These are phyloP conservation scores for Acanthurus lineatus DNA, from an alignment of 2,797 vertebrate species.

Conservation along the genomic window DNA sequence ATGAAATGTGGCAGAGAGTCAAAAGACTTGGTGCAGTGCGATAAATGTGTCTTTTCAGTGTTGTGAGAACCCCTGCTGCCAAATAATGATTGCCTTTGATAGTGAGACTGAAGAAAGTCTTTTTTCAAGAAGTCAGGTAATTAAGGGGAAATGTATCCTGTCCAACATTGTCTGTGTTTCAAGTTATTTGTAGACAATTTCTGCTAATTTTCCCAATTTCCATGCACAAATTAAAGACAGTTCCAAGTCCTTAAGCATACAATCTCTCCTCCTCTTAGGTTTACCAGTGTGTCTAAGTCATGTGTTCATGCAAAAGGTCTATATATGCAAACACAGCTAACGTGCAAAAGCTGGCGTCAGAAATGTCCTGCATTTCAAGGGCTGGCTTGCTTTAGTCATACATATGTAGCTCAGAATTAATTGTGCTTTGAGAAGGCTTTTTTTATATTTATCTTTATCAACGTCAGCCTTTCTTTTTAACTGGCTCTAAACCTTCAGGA, in stretches of 20 bases:
- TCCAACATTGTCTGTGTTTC: conserved; percentile 21
- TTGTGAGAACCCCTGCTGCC: conserved; percentile 55
- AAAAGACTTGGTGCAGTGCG: conserved; percentile 58
- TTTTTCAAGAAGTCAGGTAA: conserved; percentile 57
- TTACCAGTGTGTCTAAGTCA: not conserved
- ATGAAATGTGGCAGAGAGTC: conserved; percentile 60
- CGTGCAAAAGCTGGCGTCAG: conserved; percentile 1
- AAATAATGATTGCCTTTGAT: conserved; percentile 66
- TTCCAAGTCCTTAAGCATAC: conserved; percentile 1
- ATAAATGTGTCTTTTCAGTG: conserved; percentile 48
- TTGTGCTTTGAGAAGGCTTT: conserved; percentile 16
- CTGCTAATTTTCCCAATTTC: conserved; percentile 29
- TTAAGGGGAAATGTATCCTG: conserved; percentile 34
- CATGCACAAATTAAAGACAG: not conserved
- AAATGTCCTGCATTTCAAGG: not conserved
- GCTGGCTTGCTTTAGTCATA: not conserved
- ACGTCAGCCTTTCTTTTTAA: conserved; percentile 1
- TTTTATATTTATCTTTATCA: not conserved
- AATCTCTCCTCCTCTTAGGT: not conserved
- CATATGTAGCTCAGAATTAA: conserved; percentile 2
- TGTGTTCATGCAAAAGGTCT: conserved; percentile 9
- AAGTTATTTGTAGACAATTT: conserved; percentile 35
- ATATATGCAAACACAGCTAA: conserved; percentile 3
- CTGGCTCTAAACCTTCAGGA: not conserved
- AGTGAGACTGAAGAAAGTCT: conserved; percentile 43